A percentile compares a stretch with the other conserved stretches of the same genome.
phyloP scores from a whole-genome alignment of 2,888 invertebrate genomes.

The Microctonus aethiopoides region DNA sequence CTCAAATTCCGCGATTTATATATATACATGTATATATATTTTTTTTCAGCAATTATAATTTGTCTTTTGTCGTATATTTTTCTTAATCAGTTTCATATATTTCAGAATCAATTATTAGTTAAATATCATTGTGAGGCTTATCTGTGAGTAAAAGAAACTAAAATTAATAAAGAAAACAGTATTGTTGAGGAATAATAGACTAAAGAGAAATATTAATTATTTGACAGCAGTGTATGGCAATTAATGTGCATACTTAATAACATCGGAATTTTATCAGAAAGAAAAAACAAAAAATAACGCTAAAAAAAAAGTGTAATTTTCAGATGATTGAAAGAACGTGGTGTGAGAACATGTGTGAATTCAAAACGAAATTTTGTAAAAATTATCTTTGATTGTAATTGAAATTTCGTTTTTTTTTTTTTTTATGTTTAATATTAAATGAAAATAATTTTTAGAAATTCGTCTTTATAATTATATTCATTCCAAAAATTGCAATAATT shows the following conservation, averaged over 20 bases:
- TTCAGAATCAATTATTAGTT: not conserved
- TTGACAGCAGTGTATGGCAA: conserved; percentile 9
- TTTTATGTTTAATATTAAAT: not conserved
- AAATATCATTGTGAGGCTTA: not conserved
- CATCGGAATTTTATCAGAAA: not conserved
- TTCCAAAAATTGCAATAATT: not conserved
- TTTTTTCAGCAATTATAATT: too few relatives aligned
- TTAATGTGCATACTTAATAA: not conserved
- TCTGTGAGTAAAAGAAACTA: not conserved
- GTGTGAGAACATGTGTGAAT: not conserved
- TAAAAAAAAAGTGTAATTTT: not conserved
- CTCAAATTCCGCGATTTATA: conserved; percentile 2
- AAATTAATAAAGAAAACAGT: not conserved
- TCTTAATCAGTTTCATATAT: not conserved
- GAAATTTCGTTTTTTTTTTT: not conserved
- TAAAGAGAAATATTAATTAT: not conserved
- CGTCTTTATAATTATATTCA: not conserved
- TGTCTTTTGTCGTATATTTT: not conserved
- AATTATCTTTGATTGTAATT: not conserved
- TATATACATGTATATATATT: not conserved
- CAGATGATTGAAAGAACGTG: not conserved
- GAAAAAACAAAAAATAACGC: too few relatives aligned
- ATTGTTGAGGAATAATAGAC: not conserved
- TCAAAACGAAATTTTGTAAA: too few relatives aligned
- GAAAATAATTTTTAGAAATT: not conserved